These are phyloP conservation scores for Koerneria pararmatus DNA, from an alignment of 2,888 invertebrate genomes.

Conservation along the genomic window DNA sequence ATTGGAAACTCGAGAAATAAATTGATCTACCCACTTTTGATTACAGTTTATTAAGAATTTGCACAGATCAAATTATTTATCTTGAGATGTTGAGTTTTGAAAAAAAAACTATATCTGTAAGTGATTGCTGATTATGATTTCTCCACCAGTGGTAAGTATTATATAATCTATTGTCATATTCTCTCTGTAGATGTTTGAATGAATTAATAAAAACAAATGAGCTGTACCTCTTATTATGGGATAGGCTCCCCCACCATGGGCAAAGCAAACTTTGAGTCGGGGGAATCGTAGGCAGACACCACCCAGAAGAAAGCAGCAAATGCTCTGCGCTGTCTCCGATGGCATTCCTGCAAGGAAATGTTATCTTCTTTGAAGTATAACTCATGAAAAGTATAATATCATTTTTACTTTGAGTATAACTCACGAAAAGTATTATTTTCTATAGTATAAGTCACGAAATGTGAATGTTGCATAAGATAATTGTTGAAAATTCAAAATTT, in stretches of 20 bases:
- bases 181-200: too few species aligned
- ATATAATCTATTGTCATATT: too few species aligned
- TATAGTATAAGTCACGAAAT: neutral
- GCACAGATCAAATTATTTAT: too few species aligned
- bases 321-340: constrained; percentile 65
- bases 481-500: neutral
- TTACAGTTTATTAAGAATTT: too few species aligned
- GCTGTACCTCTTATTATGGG: constrained; percentile 61
- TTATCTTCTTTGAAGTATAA: neutral
- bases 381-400: neutral
- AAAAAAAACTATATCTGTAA: too few species aligned
- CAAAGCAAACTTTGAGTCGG: constrained; percentile 64
- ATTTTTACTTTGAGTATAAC: neutral
- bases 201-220: too few species aligned
- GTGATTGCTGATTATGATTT: too few species aligned
- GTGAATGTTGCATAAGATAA: neutral
- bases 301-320: constrained; percentile 65
- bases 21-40: too few species aligned
- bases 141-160: too few species aligned
- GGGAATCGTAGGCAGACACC: constrained; percentile 65
- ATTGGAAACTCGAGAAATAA: too few species aligned
- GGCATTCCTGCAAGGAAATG: constrained; percentile 64
- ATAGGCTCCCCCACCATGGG: constrained; percentile 66
- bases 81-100: too few species aligned
- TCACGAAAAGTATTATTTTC: neutral